Evolutionary conservation across 2,888 invertebrate genomes (phyloP).

Genomic region (Leuctra nigra): DNA sequence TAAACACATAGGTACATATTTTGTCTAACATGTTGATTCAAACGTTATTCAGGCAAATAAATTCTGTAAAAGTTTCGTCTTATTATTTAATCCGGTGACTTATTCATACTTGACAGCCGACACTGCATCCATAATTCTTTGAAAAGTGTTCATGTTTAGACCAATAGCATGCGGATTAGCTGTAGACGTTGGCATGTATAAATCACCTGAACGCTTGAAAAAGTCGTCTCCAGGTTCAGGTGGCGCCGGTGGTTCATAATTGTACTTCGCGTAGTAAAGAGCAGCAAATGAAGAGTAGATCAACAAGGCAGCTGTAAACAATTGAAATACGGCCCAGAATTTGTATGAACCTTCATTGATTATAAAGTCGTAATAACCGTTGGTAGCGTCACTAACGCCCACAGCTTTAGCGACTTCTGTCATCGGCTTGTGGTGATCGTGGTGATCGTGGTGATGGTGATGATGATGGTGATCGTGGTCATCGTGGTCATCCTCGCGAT

Average conservation of each 20-base stretch:
- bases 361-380: constrained; percentile 70
- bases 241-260: constrained; percentile 65
- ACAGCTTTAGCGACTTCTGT: too few relatives aligned
- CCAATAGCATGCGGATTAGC: constrained; percentile 43
- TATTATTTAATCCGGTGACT: too few relatives aligned
- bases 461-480: too few relatives aligned
- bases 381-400: constrained; percentile 17
- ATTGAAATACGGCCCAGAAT: constrained; percentile 84
- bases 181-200: constrained; percentile 23
- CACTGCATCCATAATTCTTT: constrained; percentile 57
- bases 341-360: constrained; percentile 85
- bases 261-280: constrained; percentile 81
- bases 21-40: too few relatives aligned
- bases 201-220: constrained; percentile 50
- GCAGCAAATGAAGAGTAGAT: constrained; percentile 82
- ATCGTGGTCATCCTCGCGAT: too few relatives aligned
- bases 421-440: too few relatives aligned
- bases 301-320: constrained; percentile 70
- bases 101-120: constrained; percentile 40
- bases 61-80: too few relatives aligned
- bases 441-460: too few relatives aligned
- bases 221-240: constrained; percentile 66
- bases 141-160: constrained; percentile 55
- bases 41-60: too few relatives aligned
- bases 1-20: too few relatives aligned